Conservation (phyloP, 1,140 invertebrate genomes). For the Calephelis virginiensis region DNA sequence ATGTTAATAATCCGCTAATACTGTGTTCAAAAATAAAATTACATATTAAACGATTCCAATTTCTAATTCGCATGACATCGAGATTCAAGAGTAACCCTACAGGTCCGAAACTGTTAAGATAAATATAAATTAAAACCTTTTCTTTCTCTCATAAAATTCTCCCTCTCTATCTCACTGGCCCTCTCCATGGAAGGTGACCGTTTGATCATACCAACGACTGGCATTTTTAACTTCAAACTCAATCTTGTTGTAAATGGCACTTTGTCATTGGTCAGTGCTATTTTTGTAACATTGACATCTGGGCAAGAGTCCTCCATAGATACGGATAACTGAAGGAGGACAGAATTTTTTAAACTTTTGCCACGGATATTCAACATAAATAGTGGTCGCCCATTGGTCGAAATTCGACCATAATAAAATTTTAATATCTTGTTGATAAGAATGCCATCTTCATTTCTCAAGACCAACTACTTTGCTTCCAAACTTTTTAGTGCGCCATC, state of each 20-base stretch:
- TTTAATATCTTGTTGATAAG: no score
- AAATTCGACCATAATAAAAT: no score
- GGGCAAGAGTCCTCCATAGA: conserved; percentile 53
- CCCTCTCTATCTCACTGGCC: conserved; percentile 49
- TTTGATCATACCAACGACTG: conserved; percentile 45
- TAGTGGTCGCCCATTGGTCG: no score
- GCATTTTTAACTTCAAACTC: conserved; percentile 45
- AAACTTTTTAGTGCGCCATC: no score
- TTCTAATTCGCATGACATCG: no score
- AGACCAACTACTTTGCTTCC: no score
- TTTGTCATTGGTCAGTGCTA: conserved; percentile 43
- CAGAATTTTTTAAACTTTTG: background rate
- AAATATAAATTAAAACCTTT: conserved; percentile 45
- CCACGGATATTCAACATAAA: background rate
- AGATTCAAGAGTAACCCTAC: no score
- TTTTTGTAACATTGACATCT: conserved; percentile 37
- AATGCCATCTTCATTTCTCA: no score
- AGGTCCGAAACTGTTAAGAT: background rate
- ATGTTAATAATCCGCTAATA: no score
- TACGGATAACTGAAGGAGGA: conserved; percentile 27
- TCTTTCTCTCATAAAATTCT: conserved; percentile 59
- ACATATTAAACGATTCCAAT: no score
- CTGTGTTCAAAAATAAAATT: no score
- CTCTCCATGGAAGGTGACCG: conserved; percentile 54
- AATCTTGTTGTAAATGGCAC: conserved; percentile 38